phyloP scores from a whole-genome alignment of 2,888 invertebrate species.

The Eustalomyia histrio region DNA sequence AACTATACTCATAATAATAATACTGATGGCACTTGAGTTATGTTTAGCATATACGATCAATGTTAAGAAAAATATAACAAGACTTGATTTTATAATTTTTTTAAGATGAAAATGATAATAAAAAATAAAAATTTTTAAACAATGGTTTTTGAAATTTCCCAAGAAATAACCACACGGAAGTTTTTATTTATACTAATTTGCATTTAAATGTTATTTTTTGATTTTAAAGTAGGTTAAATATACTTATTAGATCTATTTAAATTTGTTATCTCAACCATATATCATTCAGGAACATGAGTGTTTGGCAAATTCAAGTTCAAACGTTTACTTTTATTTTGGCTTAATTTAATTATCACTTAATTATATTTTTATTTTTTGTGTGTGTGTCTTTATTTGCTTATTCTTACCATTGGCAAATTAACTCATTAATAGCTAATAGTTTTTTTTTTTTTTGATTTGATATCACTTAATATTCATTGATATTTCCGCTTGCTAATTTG shows the following conservation, averaged over 20 bases:
- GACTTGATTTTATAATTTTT: slow-evolving; percentile 57
- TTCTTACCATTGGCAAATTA: slow-evolving; percentile 13
- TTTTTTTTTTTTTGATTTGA: background rate
- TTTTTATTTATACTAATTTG: slow-evolving; percentile 1
- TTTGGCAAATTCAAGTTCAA: slow-evolving; percentile 5
- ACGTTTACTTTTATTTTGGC: background rate
- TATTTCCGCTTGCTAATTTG: slow-evolving; percentile 4
- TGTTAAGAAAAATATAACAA: slow-evolving; percentile 31
- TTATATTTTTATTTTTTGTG: background rate
- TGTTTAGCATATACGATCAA: slow-evolving; percentile 49
- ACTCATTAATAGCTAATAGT: background rate
- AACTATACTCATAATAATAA: slow-evolving; percentile 6
- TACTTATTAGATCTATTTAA: background rate
- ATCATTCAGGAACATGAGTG: background rate
- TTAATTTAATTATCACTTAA: background rate
- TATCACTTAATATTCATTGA: background rate
- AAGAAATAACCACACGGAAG: slow-evolving; percentile 20
- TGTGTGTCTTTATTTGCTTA: background rate
- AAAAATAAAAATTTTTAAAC: slow-evolving; percentile 20
- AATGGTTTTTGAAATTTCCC: background rate
- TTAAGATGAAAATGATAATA: slow-evolving; percentile 30
- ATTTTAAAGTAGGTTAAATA: slow-evolving; percentile 4
- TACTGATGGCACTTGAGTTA: background rate
- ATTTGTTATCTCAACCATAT: background rate
- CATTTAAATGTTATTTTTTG: background rate